Percentiles rank a stretch among this genome's conserved stretches.
phyloP scores from a whole-genome alignment of 1,140 invertebrate species.

The Drosophila busckii region DNA sequence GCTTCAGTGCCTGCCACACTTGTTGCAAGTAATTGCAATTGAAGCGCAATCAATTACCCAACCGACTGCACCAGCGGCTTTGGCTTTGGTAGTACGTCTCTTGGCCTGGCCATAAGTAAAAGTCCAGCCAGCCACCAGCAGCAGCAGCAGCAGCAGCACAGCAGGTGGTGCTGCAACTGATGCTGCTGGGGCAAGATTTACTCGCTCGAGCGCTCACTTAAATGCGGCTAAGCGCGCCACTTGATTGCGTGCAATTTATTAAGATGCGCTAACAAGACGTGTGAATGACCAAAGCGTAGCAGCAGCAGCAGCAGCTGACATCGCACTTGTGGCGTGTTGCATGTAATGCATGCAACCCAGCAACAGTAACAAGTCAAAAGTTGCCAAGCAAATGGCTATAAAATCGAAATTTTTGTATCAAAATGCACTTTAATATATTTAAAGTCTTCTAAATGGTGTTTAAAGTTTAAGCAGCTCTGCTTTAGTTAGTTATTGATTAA shows the following conservation, averaged over 20 bases:
- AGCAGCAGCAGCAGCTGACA: constrained; percentile 24
- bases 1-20: constrained; percentile 10
- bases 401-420: no score
- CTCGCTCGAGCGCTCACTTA: constrained; percentile 67
- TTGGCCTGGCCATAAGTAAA: constrained; percentile 39
- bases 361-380: no score
- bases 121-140: constrained; percentile 31
- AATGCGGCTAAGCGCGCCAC: constrained; percentile 71
- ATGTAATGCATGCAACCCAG: no score
- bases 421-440: no score
- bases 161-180: constrained; percentile 61
- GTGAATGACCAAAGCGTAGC: constrained; percentile 74
- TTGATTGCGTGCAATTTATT: constrained; percentile 79
- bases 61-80: constrained; percentile 55
- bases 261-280: constrained; percentile 78
- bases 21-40: constrained; percentile 70
- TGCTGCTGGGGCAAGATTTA: constrained; percentile 61
- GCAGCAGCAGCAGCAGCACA: constrained; percentile 29
- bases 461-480: no score
- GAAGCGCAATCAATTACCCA: constrained; percentile 78
- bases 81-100: constrained; percentile 13
- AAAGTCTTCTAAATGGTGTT: no score
- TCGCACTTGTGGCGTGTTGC: no score
- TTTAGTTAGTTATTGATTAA: no score
- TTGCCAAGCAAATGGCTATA: no score